Evolutionary conservation across 1,140 invertebrate genomes (phyloP), one percentile per base, ranked within the genome.

Genomic region (Bombus confusus): DNA sequence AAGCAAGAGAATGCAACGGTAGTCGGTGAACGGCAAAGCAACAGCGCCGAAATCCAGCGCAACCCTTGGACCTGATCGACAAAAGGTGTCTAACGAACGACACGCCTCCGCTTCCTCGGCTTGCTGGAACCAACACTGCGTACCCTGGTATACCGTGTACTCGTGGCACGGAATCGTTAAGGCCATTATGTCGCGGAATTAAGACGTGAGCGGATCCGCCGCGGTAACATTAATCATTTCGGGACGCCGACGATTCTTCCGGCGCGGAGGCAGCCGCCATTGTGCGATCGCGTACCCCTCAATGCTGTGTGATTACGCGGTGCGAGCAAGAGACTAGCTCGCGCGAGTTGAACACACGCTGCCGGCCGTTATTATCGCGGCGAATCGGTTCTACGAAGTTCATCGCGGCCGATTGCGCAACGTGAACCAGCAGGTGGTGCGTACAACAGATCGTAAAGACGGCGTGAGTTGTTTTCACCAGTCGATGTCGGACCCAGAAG

Each of bases 141-240:
- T 22, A 52, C 6, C 18, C 18, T 52, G 47, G 18, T 52, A 52
- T 52, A 15, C 43, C 34, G 41, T 31, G 18, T 18, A 71, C 57
- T 76, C 62, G 81, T 69, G 43, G 43, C 62, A 43, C 43, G n/a
- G 52, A 77, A 77, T 83, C 81, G 81, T 83, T 83, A 83, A 78
- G 81, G 47, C 74, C 81, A 83, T 83, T 83, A 83, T 83, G 81
- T 78, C 81, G 81, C 81, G 81, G 81, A 83, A 83, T 83, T 83
- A 78, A 83, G 81, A 83, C 81, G 81, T 83, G 81, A 78, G 47
- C 81, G 81, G 73, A 83, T 69, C 81, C 43, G n/a, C 43, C 28
- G 73, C 74, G 22, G 43, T 43, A 77, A 78, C 81, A 83, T 83
- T 83, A 83, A 83, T 83, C 81, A 83, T 83, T 78, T 69, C 64